A percentile compares a stretch with the other conserved stretches of the same genome.
Evolutionary conservation across 2,113 vertebrate genomes (phyloP).

Genomic region (Toxostoma redivivum): DNA sequence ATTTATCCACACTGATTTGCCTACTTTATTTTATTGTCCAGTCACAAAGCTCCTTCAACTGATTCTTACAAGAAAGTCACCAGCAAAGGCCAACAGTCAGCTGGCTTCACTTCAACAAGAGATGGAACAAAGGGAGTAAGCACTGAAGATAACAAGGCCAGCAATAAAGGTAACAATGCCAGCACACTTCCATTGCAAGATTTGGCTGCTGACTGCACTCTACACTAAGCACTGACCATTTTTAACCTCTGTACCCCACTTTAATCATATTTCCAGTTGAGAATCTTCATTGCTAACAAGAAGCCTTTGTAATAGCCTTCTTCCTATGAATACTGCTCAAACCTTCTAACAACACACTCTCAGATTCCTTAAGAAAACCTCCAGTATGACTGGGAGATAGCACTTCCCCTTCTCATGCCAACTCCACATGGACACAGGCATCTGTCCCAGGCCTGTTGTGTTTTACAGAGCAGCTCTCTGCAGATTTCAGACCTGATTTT

Average conservation of each 20-base stretch:
- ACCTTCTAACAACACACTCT: background rate
- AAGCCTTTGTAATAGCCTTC: background rate
- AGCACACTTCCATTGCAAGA: background rate
- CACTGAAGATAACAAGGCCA: background rate
- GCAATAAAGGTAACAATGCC: background rate
- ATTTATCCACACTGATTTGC: background rate
- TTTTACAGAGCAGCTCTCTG: background rate
- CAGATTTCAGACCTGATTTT: background rate
- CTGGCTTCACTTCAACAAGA: background rate
- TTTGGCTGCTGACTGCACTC: background rate
- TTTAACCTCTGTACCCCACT: background rate
- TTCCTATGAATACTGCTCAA: background rate
- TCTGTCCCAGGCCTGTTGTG: background rate
- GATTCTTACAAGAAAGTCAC: background rate
- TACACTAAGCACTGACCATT: background rate
- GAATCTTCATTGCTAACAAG: background rate
- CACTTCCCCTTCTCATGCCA: background rate
- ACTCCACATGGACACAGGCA: accelerated
- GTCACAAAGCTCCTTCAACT: background rate
- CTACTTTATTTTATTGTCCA: background rate
- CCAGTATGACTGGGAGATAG: background rate
- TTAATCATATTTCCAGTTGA: background rate
- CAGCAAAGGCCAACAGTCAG: background rate
- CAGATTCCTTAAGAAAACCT: background rate
- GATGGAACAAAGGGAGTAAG: background rate